Evolutionary conservation across 2,113 vertebrate genomes (phyloP), one percentile per base, ranked within the genome.

Genomic region (Aramus guarauna): DNA sequence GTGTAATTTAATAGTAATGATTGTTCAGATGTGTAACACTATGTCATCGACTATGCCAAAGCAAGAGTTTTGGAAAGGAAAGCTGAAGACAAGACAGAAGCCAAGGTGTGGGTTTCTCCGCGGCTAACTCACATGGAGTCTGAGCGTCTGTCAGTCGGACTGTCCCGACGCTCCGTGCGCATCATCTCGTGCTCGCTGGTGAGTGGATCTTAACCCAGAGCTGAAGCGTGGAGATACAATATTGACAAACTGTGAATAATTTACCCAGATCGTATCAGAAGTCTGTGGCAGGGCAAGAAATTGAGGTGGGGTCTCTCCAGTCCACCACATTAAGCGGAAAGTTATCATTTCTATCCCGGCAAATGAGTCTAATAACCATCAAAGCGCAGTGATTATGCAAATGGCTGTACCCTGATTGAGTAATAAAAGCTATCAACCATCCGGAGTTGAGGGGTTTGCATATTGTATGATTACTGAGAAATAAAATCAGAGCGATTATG

Each of bases 131-230:
- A 2, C 4, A 1, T 0, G 12, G 18, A 66, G 29, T 11, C 48
- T 56, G 63, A 50, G 32, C 0, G 0, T 45, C 55, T 45, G 3
- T 19, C 3, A 27, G 32, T 52, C 4, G 0, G 2, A 6, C 0
- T 1, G 41, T 66, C 36, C 29, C 1, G 6, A 9, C 1, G 15
- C 8, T 45, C 6, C 7, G 37, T 62, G 39, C 32, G 3, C 19
- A 32, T n/a, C 30, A 17, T 2, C 22, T 60, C 3, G 0, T 0
- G 0, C 32, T 66, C 11, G 11, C 53, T 41, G 52, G 20, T 15
- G 37, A 50, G 72, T 1, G 16, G 32, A 62, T 69, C 24, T 64
- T 12, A 76, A 63, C 13, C 23, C 36, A 27, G 56, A 41, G 37
- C 53, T 21, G 32, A n/a, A 53, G 24, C 27, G 2, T 1, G 15